Evolutionary conservation across 2,113 vertebrate species (phyloP), one percentile per base, ranked within the genome.

Genomic region (Rhynchomys soricoides): DNA sequence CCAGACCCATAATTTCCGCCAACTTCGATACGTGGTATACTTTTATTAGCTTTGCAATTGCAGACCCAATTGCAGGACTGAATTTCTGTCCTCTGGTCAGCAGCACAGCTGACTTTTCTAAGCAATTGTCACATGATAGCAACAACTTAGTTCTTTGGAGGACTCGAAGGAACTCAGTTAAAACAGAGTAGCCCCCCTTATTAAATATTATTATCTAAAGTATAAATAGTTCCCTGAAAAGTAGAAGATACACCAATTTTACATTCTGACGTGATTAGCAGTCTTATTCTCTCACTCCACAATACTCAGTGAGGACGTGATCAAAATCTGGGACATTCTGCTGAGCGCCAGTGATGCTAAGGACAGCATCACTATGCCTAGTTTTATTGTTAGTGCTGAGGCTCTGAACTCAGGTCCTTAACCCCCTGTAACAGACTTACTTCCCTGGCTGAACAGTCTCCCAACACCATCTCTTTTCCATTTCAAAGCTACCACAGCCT

Each of bases 41-140:
- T 96, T 96, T 88, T 95, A 95, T 86, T 96, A 97, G 87, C 87
- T 95, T 21, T 94, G 50, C 78, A 74, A n/a, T 71, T 62, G 50
- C 78, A 95, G 91, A 83, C 48, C 91, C 86, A 73, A 73, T 48
- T 7, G 3, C 73, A 70, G 82, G 62, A 70, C 52, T 78, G 82
- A 79, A 68, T 87, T 95, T 95, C 73, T 64, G 62, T 29, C 62
- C 62, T 94, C n/a, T 93, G 34, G 55, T 94, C 79, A 52, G 45
- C 55, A 82, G 24, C 68, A 93, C 70, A 81, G 73, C n/a, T 87
- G 31, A 78, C 40, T 91, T 93, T 93, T 34, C 34, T 83, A 66
- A 94, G 77, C 64, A 55, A 7, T 59, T 95, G 91, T 91, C 83
- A 37, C 43, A 48, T 75, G 40, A 29, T 57, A 92, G 55, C 68